Evolutionary conservation across 2,113 vertebrate species (phyloP).

Genomic region (Cettia cetti): DNA sequence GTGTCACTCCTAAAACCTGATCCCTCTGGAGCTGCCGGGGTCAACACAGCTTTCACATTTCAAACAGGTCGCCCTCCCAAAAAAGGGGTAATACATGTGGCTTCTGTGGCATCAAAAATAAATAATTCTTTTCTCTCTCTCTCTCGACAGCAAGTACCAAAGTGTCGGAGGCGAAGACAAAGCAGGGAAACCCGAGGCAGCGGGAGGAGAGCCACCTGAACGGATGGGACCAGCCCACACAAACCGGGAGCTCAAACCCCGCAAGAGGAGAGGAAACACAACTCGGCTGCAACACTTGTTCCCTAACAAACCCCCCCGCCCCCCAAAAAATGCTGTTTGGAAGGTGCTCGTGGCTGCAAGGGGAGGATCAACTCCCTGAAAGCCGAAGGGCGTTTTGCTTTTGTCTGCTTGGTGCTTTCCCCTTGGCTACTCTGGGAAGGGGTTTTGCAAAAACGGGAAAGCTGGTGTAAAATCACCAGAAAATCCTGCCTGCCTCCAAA

Average conservation of each 20-base stretch:
- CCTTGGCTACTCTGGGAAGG: not conserved
- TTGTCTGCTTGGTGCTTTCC: not conserved
- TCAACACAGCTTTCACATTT: not conserved
- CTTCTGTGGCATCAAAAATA: constrained; percentile 73
- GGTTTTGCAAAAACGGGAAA: not conserved
- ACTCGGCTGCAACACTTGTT: not conserved
- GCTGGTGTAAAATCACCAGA: constrained; percentile 8
- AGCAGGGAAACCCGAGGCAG: constrained; percentile 30
- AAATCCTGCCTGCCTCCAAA: not conserved
- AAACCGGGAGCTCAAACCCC: constrained; percentile 22
- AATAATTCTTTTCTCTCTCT: constrained; percentile 2
- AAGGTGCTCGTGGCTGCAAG: not conserved
- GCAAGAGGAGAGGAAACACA: not conserved
- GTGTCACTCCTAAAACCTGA: not conserved
- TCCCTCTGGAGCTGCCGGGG: not conserved
- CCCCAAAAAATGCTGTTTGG: not conserved
- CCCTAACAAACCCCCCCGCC: not conserved
- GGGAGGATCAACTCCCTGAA: not conserved
- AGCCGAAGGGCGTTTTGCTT: not conserved
- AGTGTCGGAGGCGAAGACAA: constrained; percentile 65
- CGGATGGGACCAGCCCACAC: constrained; percentile 73
- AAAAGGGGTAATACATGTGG: constrained; percentile 31
- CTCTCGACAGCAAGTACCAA: constrained; percentile 60
- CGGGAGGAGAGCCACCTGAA: constrained; percentile 44
- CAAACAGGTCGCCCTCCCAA: not conserved